phyloP scores from a whole-genome alignment of 2,797 vertebrate genomes.

The Vultur gryphus region DNA sequence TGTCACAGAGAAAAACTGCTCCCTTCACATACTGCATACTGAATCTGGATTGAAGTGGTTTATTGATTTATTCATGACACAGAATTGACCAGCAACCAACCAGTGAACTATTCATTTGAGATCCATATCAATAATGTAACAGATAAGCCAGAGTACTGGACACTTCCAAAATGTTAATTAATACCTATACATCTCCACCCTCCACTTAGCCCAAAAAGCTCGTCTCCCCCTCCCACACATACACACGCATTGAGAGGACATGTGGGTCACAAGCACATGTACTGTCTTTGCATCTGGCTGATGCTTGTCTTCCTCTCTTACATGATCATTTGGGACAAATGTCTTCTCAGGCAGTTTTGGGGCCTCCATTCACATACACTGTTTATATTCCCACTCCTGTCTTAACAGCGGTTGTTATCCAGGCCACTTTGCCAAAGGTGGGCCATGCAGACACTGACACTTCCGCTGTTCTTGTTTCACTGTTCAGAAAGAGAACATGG shows the following conservation, averaged over 20 bases:
- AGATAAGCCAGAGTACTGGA: not conserved
- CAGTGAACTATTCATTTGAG: not conserved
- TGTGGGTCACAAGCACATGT: not conserved
- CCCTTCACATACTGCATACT: accelerated
- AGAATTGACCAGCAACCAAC: not conserved
- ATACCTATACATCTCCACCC: not conserved
- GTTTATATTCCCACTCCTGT: not conserved
- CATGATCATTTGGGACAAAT: not conserved
- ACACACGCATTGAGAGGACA: not conserved
- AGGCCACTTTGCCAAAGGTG: not conserved
- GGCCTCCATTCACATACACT: not conserved
- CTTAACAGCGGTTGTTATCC: not conserved
- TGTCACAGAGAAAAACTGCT: not conserved
- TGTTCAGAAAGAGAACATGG: not conserved
- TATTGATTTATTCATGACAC: not conserved
- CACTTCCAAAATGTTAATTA: not conserved
- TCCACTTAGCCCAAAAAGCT: not conserved
- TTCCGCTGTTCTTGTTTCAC: not conserved
- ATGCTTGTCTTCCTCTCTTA: not conserved
- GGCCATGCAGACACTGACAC: not conserved
- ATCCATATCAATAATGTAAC: accelerated
- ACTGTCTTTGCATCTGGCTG: not conserved
- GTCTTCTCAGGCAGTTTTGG: not conserved
- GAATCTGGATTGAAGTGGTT: not conserved
- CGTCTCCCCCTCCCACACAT: not conserved